Base-by-base conservation (phyloP, 2,113 vertebrate genomes). In the Aphelocoma coerulescens region DNA sequence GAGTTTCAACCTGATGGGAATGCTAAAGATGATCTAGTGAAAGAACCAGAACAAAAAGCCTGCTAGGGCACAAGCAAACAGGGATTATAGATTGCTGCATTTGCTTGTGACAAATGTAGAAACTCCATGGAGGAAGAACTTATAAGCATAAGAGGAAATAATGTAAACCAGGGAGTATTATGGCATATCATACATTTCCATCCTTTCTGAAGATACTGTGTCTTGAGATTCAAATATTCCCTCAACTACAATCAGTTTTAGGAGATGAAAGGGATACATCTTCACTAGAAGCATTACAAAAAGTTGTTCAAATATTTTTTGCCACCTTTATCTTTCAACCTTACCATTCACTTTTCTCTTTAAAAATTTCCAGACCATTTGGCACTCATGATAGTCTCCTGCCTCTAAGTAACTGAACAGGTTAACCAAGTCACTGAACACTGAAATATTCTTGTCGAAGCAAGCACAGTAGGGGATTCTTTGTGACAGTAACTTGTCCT, bases 151-250 rank as follows among this genome's bases (percentile, higher is more conserved):
- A 7, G 63, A 89, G 32, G 28, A 62, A 85, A 69, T 8, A 17
- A 8, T 13, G 37, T 5, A 58, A 27, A 75, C 3, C 14, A 27
- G 11, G 8, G 13, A 66, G 7, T 51, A 62, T 54, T 65, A 46
- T 3, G 2, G 11, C 32, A 10, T 41, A 52, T 51, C 7, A 8
- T 14, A n/a, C 2, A 0, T 28, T 20, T 79, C 10, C 27, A 28
- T 62, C 44, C 33, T 63, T 83, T 83, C 41, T 54, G 46, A 87
- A 57, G 30, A 18, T 8, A 37, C 32, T 48, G 21, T 41, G 58
- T n/a, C 58, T 79, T 74, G 16, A 77, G 43, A 77, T 51, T 77
- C 23, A 66, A 81, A 84, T 66, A 30, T 43, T 69, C 21, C 32
- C 26, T 33, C 85, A 69, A 13, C n/a, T 59, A 28, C 9, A n/a